Conservation (phyloP, 2,888 invertebrate genomes). For the Meteorus cinctellus region DNA sequence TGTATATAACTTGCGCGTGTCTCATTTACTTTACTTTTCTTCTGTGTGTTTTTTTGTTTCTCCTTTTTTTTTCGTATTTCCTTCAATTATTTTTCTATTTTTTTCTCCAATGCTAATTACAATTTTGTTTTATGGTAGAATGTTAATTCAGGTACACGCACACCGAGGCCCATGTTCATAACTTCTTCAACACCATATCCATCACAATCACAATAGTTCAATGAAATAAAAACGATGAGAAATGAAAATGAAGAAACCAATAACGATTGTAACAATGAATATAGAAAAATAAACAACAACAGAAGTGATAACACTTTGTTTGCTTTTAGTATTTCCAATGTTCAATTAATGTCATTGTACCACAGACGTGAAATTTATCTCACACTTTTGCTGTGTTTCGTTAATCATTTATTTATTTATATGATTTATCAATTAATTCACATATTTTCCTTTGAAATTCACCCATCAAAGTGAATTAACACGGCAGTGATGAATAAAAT, state of each 20-base stretch:
- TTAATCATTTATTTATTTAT: background rate
- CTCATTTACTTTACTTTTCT: background rate
- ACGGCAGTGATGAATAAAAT: conserved; percentile 5
- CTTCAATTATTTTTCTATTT: background rate
- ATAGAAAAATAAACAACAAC: background rate
- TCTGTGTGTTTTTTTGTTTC: background rate
- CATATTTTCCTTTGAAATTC: background rate
- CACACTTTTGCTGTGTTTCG: background rate
- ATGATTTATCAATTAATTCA: conserved; percentile 3
- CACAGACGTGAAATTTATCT: background rate
- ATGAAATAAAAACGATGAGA: background rate
- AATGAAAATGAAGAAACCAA: too few species aligned
- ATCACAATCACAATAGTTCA: background rate
- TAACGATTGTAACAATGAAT: background rate
- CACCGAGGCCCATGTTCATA: conserved; percentile 11
- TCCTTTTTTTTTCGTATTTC: background rate
- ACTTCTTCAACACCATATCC: background rate
- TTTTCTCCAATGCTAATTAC: background rate
- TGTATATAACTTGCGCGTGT: conserved; percentile 14
- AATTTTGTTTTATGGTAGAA: background rate
- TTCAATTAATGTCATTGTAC: background rate
- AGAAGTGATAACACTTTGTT: background rate
- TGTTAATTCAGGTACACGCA: conserved; percentile 31
- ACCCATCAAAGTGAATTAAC: background rate
- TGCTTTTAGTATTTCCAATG: background rate